Evolutionary conservation across 2,888 invertebrate species (phyloP).

Genomic region (Cybosia mesomella): DNA sequence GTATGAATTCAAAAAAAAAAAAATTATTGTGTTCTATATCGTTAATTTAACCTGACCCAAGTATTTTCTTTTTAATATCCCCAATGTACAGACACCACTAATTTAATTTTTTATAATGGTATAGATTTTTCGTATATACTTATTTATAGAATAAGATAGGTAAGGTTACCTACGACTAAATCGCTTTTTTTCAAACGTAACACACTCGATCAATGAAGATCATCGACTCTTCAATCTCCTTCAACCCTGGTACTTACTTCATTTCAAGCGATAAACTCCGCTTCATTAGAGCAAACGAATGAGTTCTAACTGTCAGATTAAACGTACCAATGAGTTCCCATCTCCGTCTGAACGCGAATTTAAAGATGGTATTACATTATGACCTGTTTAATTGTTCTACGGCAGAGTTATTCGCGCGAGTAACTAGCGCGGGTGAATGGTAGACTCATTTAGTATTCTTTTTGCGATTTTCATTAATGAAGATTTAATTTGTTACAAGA

Average conservation of each 20-base stretch:
- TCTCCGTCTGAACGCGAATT: constrained; percentile 12
- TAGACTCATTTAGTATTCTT: constrained; percentile 12
- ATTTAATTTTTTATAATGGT: too few species aligned
- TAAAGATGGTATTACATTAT: constrained; percentile 19
- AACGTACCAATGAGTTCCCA: constrained; percentile 9
- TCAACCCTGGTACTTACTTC: neutral
- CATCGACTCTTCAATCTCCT: neutral
- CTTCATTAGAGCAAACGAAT: constrained; percentile 20
- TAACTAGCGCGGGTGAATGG: neutral
- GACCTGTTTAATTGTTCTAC: constrained; percentile 12
- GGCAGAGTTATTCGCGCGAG: constrained; percentile 7
- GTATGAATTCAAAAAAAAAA: too few species aligned
- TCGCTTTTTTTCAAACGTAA: too few species aligned
- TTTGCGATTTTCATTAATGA: constrained; percentile 7
- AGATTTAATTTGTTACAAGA: neutral
- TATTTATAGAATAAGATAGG: too few species aligned
- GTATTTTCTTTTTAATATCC: too few species aligned
- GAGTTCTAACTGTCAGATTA: constrained; percentile 7
- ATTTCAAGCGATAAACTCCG: constrained; percentile 9
- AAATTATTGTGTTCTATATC: too few species aligned
- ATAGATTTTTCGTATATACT: too few species aligned
- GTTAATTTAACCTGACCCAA: too few species aligned
- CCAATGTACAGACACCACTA: too few species aligned
- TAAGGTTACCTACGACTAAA: too few species aligned
- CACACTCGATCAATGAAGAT: constrained; percentile 1